Evolutionary conservation across 2,888 invertebrate genomes (phyloP), one percentile per base, ranked within the genome.

Genomic region (Archips crataeganus): DNA sequence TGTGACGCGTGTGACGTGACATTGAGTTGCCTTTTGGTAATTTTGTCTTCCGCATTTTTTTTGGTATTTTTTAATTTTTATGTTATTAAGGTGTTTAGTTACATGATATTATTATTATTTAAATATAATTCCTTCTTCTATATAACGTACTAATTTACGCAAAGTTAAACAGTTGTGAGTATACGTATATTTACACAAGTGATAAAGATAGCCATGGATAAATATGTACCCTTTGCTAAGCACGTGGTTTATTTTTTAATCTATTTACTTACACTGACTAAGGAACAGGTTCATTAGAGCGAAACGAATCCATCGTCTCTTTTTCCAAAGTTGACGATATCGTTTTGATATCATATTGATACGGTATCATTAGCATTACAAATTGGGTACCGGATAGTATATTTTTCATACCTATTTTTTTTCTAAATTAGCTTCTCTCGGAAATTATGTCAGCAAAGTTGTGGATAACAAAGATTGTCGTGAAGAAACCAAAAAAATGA

Each of bases 11-110:
- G 32, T 70, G 74, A 74, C 78, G 32, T 70, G 74, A 74, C 78
- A 76, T 77, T 78, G 77, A 72, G 54, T 72, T 73, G 65, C 66
- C 15, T 34, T 49, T 47, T n/a, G n/a, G 49, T 42, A 62, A 47
- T 71, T 62, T 67, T 54, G 32, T 57, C 62, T 68, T 68, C 63
- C 68, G 72, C 68, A 9, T 72, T 72, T 67, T 67, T 72, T 65
- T 64, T 64, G 13, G 3, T 34, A 64, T 4, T 62, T 42, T 15
- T 42, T n/a, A 15, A 9, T 59, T 61, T 39, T 54, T 39, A 42
- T 9, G 23, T 59, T 13, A 15, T 23, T 36, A 51, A 51, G 36
- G 49, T 23, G 15, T 11, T 62, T 51, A 23, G 23, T 23, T 23
- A 23, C 1, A 23, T 23, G 23, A 23, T 23, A 23, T 70, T 42